Conservation (phyloP, 2,113 vertebrate species). For the Tupaia chinensis region DNA sequence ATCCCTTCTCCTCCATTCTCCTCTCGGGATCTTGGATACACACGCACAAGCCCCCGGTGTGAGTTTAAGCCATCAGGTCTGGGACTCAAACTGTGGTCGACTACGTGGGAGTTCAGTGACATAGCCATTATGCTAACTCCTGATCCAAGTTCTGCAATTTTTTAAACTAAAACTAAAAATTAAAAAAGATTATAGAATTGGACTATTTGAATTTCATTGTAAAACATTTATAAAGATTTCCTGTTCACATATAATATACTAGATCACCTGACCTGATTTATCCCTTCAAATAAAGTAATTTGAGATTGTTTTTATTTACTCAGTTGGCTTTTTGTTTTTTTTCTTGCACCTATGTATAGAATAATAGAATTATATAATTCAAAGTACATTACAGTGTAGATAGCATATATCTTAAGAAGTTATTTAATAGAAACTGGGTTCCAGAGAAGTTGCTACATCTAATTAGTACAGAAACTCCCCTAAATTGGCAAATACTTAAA, state of each 20-base stretch:
- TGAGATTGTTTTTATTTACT: not conserved
- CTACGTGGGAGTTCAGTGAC: too few relatives aligned
- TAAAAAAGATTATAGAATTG: not conserved
- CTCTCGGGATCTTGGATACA: too few relatives aligned
- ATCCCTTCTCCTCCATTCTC: too few relatives aligned
- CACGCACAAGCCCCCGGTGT: too few relatives aligned
- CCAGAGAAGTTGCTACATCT: not conserved
- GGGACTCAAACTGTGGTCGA: too few relatives aligned
- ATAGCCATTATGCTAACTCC: too few relatives aligned
- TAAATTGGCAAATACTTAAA: not conserved
- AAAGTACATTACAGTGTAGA: slow-evolving; percentile 30
- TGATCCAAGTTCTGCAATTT: too few relatives aligned
- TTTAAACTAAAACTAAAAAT: too few relatives aligned
- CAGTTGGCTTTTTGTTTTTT: not conserved
- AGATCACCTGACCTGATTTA: not conserved
- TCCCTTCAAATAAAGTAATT: slow-evolving; percentile 33
- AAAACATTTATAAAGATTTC: slow-evolving; percentile 55
- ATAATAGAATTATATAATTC: slow-evolving; percentile 32
- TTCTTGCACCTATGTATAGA: not conserved
- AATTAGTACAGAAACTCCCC: not conserved
- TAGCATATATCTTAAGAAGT: not conserved
- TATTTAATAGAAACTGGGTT: slow-evolving; percentile 20
- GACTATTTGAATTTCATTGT: not conserved
- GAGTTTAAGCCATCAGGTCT: too few relatives aligned
- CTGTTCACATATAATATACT: not conserved